These are phyloP conservation scores for Manacus vitellinus DNA, from an alignment of 2,113 vertebrate species.

Conservation along the genomic window DNA sequence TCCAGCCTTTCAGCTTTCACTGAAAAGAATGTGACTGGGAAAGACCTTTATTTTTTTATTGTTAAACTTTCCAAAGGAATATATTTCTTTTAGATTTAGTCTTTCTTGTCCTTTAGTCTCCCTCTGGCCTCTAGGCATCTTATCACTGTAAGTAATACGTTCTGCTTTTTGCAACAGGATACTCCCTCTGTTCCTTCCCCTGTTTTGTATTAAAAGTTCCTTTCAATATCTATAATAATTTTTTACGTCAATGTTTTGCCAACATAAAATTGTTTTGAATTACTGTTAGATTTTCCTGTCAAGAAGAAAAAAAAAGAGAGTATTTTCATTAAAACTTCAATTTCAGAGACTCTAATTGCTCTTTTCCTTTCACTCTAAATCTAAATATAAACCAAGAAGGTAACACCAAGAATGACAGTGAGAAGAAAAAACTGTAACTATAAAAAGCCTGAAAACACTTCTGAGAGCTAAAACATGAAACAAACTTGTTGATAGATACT, in stretches of 20 bases:
- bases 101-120: background rate
- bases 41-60: background rate
- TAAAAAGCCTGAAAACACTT: slow-evolving; percentile 5
- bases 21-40: background rate
- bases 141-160: background rate
- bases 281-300: background rate
- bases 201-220: background rate
- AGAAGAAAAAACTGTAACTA: background rate
- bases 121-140: background rate
- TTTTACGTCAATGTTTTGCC: background rate
- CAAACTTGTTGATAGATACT: background rate
- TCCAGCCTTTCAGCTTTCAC: background rate
- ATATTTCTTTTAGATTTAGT: background rate
- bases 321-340: background rate
- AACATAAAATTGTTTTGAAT: background rate
- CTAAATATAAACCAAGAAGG: background rate
- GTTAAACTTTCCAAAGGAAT: background rate
- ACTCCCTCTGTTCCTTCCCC: background rate
- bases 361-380: background rate
- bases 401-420: background rate
- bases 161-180: background rate
- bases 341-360: background rate
- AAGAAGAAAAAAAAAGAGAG: background rate
- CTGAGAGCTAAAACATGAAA: slow-evolving; percentile 12
- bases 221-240: background rate